Conservation (phyloP, 1,140 invertebrate genomes). For the Eriocheir sinensis region DNA sequence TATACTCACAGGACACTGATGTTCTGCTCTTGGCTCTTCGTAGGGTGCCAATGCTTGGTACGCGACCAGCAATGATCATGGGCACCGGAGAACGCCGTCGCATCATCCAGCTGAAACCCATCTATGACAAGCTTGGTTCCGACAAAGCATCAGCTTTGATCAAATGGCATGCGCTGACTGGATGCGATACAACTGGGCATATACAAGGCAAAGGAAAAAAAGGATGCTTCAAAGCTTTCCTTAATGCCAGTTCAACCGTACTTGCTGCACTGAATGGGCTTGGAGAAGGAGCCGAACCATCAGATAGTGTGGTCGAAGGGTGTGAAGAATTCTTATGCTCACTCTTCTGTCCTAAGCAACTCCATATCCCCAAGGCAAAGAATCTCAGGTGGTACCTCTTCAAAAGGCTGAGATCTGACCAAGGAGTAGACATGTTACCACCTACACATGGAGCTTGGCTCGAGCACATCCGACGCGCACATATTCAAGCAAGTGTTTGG, state of each 20-base stretch:
- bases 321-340: background rate
- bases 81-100: background rate
- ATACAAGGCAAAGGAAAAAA: background rate
- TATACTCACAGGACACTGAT: constrained; percentile 30
- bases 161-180: constrained; percentile 1
- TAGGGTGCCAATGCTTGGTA: background rate
- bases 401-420: background rate
- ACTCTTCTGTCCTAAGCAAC: background rate
- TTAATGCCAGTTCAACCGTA: background rate
- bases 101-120: background rate
- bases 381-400: background rate
- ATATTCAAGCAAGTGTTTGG: no score
- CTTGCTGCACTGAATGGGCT: background rate
- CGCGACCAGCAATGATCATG: background rate
- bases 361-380: background rate
- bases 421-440: background rate
- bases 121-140: background rate
- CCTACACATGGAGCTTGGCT: background rate
- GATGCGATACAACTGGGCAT: constrained; percentile 23
- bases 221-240: background rate
- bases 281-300: background rate
- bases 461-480: background rate
- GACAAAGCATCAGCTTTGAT: background rate
- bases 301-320: background rate
- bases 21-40: constrained; percentile 7